A percentile compares a stretch with the other conserved stretches of the same genome.
Evolutionary conservation across 2,888 invertebrate species (phyloP).

Genomic region (Trisateles emortualis): DNA sequence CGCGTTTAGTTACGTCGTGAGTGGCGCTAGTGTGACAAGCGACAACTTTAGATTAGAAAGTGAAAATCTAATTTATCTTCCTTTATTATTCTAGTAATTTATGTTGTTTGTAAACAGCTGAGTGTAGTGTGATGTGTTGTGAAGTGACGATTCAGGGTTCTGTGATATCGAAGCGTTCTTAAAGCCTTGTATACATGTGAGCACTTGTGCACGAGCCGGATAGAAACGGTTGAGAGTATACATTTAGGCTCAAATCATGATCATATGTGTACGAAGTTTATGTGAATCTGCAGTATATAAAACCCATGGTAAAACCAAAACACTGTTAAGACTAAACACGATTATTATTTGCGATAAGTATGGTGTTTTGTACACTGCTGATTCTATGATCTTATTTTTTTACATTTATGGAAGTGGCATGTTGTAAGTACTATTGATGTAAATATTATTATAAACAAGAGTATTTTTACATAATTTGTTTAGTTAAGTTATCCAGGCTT

Average conservation of each 20-base stretch:
- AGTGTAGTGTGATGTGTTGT: constrained; percentile 46
- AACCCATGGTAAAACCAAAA: constrained; percentile 38
- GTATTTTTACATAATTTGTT: constrained; percentile 60
- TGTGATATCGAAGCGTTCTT: constrained; percentile 69
- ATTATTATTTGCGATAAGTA: constrained; percentile 24
- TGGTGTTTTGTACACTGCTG: constrained; percentile 50
- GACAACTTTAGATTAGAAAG: constrained; percentile 25
- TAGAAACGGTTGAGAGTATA: too few relatives aligned
- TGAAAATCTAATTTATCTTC: constrained; percentile 40
- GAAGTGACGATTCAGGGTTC: constrained; percentile 67
- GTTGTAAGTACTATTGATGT: constrained; percentile 57
- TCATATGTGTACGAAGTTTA: background rate
- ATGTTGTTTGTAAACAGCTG: constrained; percentile 57
- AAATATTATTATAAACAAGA: constrained; percentile 64
- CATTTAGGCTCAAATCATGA: too few relatives aligned
- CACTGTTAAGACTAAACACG: constrained; percentile 27
- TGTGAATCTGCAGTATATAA: constrained; percentile 48
- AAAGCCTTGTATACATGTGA: constrained; percentile 5
- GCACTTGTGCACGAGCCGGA: too few relatives aligned
- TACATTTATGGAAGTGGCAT: constrained; percentile 54
- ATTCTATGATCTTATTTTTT: constrained; percentile 55
- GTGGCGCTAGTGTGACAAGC: constrained; percentile 15
- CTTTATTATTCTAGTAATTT: constrained; percentile 44
- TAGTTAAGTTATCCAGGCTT: constrained; percentile 55
- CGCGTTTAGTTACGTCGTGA: constrained; percentile 21